Evolutionary conservation across 2,113 vertebrate genomes (phyloP).

Genomic region (Plotosus lineatus): DNA sequence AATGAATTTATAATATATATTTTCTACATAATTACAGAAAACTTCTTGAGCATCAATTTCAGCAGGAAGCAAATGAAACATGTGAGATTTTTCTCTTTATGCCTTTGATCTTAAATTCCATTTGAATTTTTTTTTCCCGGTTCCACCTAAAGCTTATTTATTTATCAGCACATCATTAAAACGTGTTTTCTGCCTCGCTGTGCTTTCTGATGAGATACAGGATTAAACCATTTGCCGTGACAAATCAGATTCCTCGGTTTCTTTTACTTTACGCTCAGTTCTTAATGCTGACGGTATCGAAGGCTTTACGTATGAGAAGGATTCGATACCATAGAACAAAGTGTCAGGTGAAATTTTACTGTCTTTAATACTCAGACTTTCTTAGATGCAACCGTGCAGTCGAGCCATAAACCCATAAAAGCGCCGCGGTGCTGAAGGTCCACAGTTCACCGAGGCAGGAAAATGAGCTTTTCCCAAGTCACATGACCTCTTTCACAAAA

Average conservation of each 20-base stretch:
- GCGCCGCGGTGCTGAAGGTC: constrained; percentile 56
- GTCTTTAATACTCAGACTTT: background rate
- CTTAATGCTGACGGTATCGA: background rate
- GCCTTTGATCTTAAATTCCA: constrained; percentile 45
- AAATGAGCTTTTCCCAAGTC: constrained; percentile 71
- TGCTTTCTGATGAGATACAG: constrained; percentile 23
- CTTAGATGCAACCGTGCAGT: background rate
- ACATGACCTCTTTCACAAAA: constrained; percentile 79
- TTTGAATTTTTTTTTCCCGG: constrained; percentile 36
- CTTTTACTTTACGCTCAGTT: background rate
- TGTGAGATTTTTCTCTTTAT: constrained; percentile 24
- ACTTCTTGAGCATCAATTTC: background rate
- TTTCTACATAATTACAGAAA: constrained; percentile 6
- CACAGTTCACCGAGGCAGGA: constrained; percentile 40
- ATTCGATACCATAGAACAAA: background rate
- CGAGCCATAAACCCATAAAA: constrained; percentile 3
- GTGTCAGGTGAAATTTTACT: too few species aligned
- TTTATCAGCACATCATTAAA: constrained; percentile 50
- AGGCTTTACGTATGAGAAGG: background rate
- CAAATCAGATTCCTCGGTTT: constrained; percentile 11
- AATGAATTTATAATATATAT: background rate
- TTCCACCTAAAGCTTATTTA: constrained; percentile 49
- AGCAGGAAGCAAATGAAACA: constrained; percentile 17
- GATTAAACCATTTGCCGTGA: constrained; percentile 38
- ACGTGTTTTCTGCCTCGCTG: constrained; percentile 15